Evolutionary conservation across 1,140 invertebrate species (phyloP), one percentile per base, ranked within the genome.

Genomic region (Riptortus pedestris): DNA sequence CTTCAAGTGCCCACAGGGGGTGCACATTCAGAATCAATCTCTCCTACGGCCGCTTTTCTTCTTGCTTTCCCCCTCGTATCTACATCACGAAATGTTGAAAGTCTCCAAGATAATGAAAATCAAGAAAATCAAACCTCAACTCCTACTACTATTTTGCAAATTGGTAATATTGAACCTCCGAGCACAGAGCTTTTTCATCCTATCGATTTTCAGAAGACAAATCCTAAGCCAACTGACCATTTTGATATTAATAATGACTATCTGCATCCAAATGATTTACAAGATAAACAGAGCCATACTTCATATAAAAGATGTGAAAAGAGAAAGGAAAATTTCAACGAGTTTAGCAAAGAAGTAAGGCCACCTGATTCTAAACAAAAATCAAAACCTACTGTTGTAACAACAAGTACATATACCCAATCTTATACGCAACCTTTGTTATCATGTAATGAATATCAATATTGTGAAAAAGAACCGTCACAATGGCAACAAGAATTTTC

Each of bases 41-140:
- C 86, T 20, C 86, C 86, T 12, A 88, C 85, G 11, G 86, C 85
- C 26, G 86, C 86, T 9, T 87, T 87, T 72, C 73, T 88, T 20
- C 79, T 86, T 73, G 83, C 85, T 9, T 88, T 88, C 69, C 86
- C 86, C 1, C 73, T 88, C 14, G 85, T 88, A 0, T 83, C 82
- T 1, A 78, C 79, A 9, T 72, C 71, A 22, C 78, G 77, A 72
- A 81, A 79, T 61, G 76, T 79, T 1, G 81, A 83, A 67, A 79
- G 81, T 1, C 69, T 81, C 1, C 76, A 76, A 70, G 79, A 80
- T 61, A 75, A 76, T 29, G 78, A 79, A 62, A 76, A 76, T 51
- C 77, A 74, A 29, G 75, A 78, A 31, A 78, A 78, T 60, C 77
- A 78, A 62, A 59, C 73, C 55, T 72, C 71, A 11, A 74, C 76